Conservation (phyloP, 2,797 vertebrate species). For the Cyprinodon diabolis region DNA sequence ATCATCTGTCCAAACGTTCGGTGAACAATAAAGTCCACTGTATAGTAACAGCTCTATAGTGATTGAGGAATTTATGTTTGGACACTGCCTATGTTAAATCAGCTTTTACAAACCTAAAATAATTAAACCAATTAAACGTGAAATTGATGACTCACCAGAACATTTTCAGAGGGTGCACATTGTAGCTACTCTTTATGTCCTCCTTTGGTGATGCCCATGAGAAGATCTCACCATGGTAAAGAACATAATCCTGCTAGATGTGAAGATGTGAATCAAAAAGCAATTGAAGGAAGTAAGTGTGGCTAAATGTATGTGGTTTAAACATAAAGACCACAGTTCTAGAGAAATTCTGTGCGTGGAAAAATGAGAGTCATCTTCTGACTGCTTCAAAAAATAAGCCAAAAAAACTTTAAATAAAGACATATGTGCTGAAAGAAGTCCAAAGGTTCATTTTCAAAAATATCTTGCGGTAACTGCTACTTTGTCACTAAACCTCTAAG, state of each 20-base stretch:
- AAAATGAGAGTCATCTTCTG: conserved; percentile 59
- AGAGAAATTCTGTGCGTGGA: conserved; percentile 45
- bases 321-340: conserved; percentile 29
- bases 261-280: too few relatives aligned
- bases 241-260: conserved; percentile 6
- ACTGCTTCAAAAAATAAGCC: conserved; percentile 38
- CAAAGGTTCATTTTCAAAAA: conserved; percentile 72
- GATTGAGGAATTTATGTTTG: too few relatives aligned
- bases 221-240: conserved; percentile 5
- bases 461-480: conserved; percentile 68
- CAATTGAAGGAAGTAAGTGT: conserved; percentile 28
- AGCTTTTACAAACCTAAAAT: too few relatives aligned
- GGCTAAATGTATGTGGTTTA: conserved; percentile 27
- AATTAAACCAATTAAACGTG: too few relatives aligned
- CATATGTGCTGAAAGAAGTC: conserved; percentile 69
- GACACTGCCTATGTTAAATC: too few relatives aligned
- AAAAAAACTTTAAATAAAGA: conserved; percentile 71
- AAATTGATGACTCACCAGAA: neutral
- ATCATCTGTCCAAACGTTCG: too few relatives aligned
- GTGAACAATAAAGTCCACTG: too few relatives aligned
- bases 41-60: too few relatives aligned
- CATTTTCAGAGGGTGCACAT: neutral
- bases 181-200: neutral
- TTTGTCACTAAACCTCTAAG: conserved; percentile 72
- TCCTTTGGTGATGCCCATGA: neutral